phyloP scores from a whole-genome alignment of 2,797 vertebrate genomes.

The Ptychadena robeensis region DNA sequence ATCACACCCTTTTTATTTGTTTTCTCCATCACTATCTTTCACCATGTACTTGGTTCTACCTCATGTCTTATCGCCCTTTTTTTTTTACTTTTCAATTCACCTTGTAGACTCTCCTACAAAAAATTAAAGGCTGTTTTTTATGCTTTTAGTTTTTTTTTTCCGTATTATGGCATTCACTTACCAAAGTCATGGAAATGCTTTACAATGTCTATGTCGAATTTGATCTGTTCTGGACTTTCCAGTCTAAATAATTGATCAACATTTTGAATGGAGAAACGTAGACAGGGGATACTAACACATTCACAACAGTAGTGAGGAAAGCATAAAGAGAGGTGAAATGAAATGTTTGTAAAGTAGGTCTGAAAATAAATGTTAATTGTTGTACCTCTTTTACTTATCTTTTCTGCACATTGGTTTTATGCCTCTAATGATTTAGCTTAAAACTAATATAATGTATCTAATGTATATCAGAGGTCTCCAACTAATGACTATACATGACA shows the following conservation, averaged over 20 bases:
- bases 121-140: neutral
- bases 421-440: too few relatives aligned
- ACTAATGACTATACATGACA: too few relatives aligned
- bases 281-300: neutral
- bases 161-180: neutral
- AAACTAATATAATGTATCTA: too few relatives aligned
- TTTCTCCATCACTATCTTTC: neutral
- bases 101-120: neutral
- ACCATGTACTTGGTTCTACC: neutral
- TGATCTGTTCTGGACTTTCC: neutral
- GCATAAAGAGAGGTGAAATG: too few relatives aligned
- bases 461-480: neutral
- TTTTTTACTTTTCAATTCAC: neutral
- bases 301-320: too few relatives aligned
- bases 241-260: conserved; percentile 12
- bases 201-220: neutral
- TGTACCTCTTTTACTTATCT: too few relatives aligned
- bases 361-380: too few relatives aligned
- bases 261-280: neutral
- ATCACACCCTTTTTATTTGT: conserved; percentile 42
- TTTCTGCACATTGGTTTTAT: too few relatives aligned
- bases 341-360: too few relatives aligned
- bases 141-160: neutral
- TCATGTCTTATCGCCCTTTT: conserved; percentile 19
- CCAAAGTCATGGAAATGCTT: neutral